A percentile compares a stretch with the other conserved stretches of the same genome.
These are phyloP conservation scores for Erebia aethiops DNA, from an alignment of 2,888 invertebrate genomes.

Conservation along the genomic window DNA sequence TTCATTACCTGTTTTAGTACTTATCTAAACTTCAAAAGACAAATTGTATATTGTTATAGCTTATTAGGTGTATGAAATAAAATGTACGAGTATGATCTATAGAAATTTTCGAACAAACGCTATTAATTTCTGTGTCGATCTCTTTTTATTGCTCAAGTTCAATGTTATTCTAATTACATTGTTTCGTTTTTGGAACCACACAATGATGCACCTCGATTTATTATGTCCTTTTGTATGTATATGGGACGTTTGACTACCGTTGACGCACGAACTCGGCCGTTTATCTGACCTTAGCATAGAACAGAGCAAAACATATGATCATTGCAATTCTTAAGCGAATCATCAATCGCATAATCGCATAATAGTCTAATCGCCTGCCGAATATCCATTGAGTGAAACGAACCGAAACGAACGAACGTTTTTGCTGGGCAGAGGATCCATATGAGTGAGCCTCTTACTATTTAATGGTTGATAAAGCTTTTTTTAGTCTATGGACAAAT, in stretches of 20 bases:
- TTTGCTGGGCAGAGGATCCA: too few species aligned
- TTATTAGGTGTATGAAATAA: constrained; percentile 14
- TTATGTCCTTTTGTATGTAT: not conserved
- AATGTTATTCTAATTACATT: constrained; percentile 25
- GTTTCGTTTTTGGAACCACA: constrained; percentile 5
- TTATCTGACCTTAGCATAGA: not conserved
- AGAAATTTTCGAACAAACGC: not conserved
- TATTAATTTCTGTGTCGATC: constrained; percentile 48
- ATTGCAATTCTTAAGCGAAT: too few species aligned
- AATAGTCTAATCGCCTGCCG: too few species aligned
- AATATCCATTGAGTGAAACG: too few species aligned
- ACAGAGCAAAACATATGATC: too few species aligned
- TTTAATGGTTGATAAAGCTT: too few species aligned
- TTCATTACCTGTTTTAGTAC: not conserved
- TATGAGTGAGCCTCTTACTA: too few species aligned
- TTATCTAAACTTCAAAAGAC: not conserved
- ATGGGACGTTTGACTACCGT: not conserved
- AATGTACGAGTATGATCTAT: constrained; percentile 1
- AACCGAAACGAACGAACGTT: too few species aligned
- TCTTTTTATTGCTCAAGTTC: constrained; percentile 53
- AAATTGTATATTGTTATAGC: not conserved
- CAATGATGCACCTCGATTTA: constrained; percentile 13
- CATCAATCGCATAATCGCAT: too few species aligned
- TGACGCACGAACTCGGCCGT: not conserved
- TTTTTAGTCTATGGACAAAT: too few species aligned